Evolutionary conservation across 2,888 invertebrate species (phyloP).

Genomic region (Synergus japonicus): DNA sequence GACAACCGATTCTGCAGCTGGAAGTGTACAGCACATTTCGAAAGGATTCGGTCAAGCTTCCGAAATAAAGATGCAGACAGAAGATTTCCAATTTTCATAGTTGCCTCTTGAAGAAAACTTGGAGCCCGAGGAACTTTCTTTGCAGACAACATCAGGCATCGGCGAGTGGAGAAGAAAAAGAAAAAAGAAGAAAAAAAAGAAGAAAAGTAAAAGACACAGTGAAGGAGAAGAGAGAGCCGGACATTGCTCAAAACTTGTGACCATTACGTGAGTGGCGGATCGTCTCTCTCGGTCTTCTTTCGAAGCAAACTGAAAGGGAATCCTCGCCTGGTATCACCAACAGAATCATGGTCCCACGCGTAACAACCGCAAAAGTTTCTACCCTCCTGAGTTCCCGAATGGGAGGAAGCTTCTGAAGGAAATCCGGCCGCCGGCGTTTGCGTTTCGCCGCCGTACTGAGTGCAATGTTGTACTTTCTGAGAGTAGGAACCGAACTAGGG

Average conservation of each 20-base stretch:
- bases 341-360: slow-evolving; percentile 50
- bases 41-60: not conserved
- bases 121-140: slow-evolving; percentile 30
- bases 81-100: slow-evolving; percentile 33
- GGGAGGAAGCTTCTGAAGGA: slow-evolving; percentile 52
- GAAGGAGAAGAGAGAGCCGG: slow-evolving; percentile 53
- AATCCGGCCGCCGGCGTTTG: slow-evolving; percentile 49
- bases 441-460: slow-evolving; percentile 26
- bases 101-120: slow-evolving; percentile 23
- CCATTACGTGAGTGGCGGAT: slow-evolving; percentile 63
- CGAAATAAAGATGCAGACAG: not conserved
- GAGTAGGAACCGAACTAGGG: slow-evolving; percentile 38
- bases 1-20: not conserved
- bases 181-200: slow-evolving; percentile 24
- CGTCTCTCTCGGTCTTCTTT: slow-evolving; percentile 47
- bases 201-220: slow-evolving; percentile 33
- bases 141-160: slow-evolving; percentile 36
- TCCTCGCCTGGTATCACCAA: slow-evolving; percentile 48
- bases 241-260: slow-evolving; percentile 68
- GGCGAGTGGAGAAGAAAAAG: slow-evolving; percentile 19
- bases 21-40: not conserved
- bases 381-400: slow-evolving; percentile 39
- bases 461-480: slow-evolving; percentile 31
- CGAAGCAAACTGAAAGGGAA: slow-evolving; percentile 51
- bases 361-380: slow-evolving; percentile 57